phyloP scores from a whole-genome alignment of 2,888 invertebrate genomes.

The Atherix ibis region DNA sequence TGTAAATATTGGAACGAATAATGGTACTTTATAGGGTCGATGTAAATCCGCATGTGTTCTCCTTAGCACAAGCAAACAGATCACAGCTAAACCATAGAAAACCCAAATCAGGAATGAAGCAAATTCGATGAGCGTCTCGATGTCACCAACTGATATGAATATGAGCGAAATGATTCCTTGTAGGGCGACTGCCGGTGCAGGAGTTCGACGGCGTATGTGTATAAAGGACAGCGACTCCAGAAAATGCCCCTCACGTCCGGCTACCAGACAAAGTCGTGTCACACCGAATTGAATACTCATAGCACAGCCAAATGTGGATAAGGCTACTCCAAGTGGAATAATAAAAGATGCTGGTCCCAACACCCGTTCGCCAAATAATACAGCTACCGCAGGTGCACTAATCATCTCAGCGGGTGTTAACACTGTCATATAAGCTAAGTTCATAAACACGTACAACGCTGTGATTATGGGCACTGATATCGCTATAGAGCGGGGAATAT shows the following conservation, averaged over 20 bases:
- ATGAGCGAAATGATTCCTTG: constrained; percentile 51
- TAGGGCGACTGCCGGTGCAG: constrained; percentile 65
- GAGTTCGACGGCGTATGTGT: constrained; percentile 55
- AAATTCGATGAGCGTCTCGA: constrained; percentile 62
- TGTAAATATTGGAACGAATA: constrained; percentile 55
- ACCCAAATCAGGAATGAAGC: constrained; percentile 80
- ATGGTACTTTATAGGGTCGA: constrained; percentile 61
- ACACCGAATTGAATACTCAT: constrained; percentile 64
- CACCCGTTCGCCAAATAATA: constrained; percentile 50
- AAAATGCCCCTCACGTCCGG: constrained; percentile 68
- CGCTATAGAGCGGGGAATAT: constrained; percentile 62
- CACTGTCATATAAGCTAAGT: constrained; percentile 74
- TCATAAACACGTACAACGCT: constrained; percentile 64
- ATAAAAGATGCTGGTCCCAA: constrained; percentile 48
- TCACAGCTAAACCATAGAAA: constrained; percentile 71
- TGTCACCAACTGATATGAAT: constrained; percentile 58
- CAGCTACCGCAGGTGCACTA: constrained; percentile 61
- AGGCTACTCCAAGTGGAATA: constrained; percentile 60
- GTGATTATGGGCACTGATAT: constrained; percentile 73
- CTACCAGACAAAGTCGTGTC: constrained; percentile 66
- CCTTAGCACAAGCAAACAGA: constrained; percentile 56
- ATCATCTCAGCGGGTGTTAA: constrained; percentile 56
- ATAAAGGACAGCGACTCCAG: constrained; percentile 63
- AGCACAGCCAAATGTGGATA: constrained; percentile 65
- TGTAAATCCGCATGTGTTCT: constrained; percentile 48